Evolutionary conservation across 2,113 vertebrate species (phyloP), one percentile per base, ranked within the genome.

Genomic region (Sinocyclocheilus rhinocerous): DNA sequence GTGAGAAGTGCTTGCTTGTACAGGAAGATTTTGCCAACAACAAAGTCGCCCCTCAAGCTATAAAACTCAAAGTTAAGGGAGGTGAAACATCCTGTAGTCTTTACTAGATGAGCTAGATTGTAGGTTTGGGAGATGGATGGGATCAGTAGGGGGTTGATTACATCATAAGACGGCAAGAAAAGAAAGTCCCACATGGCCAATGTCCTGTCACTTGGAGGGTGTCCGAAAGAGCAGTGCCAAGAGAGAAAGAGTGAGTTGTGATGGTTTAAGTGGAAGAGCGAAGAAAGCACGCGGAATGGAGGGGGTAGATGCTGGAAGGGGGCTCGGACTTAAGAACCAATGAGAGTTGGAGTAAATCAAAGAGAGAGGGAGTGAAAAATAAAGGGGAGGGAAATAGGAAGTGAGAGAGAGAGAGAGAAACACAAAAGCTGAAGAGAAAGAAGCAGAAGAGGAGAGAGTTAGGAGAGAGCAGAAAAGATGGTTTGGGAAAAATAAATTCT

Each of bases 261-360:
- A 45, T 88, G 91, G 92, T 91, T 90, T 86, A 85, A 89, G 89
- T 87, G 89, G 85, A 85, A 84, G 4, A 80, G 91, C 88, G 88
- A 91, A 89, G 87, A 87, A 90, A 81, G 90, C 91, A 76, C n/a
- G 84, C 48, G 33, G 82, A 55, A 50, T 45, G 52, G 67, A 61
- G 87, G 70, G 59, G 78, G 36, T 5, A 22, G 39, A 75, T 29
- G 33, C 33, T 73, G 69, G 67, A 73, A 42, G 24, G 39, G 85
- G 80, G 75, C 29, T 52, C 79, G 89, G 77, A 76, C 42, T 82
- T 81, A 84, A 85, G 89, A 83, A 81, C 86, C 87, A 87, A 81
- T 88, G 90, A 91, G 90, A 92, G 92, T 86, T 90, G 90, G 91
- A 88, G 85, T 90, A 86, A 90, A 89, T 90, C 91, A 90, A 88